These are phyloP conservation scores for Lateolabrax maculatus DNA, from an alignment of 2,797 vertebrate species.

Conservation along the genomic window DNA sequence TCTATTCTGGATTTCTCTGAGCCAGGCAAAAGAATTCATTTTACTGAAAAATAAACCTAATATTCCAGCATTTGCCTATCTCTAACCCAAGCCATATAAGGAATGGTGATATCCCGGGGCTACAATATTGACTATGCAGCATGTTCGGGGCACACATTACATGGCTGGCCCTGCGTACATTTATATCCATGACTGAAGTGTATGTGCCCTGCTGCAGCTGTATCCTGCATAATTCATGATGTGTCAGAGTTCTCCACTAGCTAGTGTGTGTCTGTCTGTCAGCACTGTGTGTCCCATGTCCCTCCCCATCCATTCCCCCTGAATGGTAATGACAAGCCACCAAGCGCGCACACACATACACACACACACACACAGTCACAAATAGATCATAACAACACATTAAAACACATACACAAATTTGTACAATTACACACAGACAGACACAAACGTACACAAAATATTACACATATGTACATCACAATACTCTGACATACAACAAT, in stretches of 20 bases:
- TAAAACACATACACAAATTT: not conserved
- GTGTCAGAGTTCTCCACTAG: slow-evolving; percentile 76
- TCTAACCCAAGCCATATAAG: slow-evolving; percentile 22
- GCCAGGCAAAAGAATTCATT: slow-evolving; percentile 25
- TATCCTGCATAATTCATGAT: slow-evolving; percentile 81
- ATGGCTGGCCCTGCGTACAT: slow-evolving; percentile 68
- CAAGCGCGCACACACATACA: slow-evolving; percentile 4
- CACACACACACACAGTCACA: slow-evolving; percentile 21
- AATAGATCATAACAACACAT: slow-evolving; percentile 7
- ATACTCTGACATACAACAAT: not conserved
- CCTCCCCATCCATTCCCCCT: slow-evolving; percentile 61
- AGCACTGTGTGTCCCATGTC: slow-evolving; percentile 68
- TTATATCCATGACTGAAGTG: slow-evolving; percentile 78
- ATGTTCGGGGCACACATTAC: slow-evolving; percentile 75
- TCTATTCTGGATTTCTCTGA: slow-evolving; percentile 11
- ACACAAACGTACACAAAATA: not conserved
- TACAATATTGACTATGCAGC: slow-evolving; percentile 40
- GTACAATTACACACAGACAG: not conserved
- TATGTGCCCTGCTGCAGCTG: slow-evolving; percentile 65
- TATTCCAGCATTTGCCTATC: slow-evolving; percentile 38
- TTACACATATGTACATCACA: not conserved
- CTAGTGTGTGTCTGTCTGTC: slow-evolving; percentile 78
- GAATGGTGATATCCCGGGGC: slow-evolving; percentile 46
- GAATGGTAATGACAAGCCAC: slow-evolving; percentile 71
- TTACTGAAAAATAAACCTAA: slow-evolving; percentile 44